These are phyloP conservation scores for Diplolepis rosae DNA, from an alignment of 2,888 invertebrate genomes.

Conservation along the genomic window DNA sequence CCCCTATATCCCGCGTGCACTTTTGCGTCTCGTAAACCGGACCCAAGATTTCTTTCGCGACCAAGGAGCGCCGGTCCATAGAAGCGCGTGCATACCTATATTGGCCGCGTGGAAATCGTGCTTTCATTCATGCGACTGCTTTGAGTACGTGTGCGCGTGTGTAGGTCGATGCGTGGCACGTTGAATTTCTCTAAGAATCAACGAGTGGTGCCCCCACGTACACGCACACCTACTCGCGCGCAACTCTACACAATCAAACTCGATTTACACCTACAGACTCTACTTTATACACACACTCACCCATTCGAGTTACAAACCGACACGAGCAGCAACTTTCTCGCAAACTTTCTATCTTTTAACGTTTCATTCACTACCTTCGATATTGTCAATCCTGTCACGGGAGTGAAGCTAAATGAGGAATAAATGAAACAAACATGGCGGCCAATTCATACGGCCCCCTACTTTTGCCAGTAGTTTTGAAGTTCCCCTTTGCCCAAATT, in stretches of 20 bases:
- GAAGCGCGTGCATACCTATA: slow-evolving; percentile 53
- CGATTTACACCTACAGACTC: background rate
- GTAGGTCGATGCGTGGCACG: slow-evolving; percentile 30
- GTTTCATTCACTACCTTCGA: slow-evolving; percentile 59
- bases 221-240: slow-evolving; percentile 37
- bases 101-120: slow-evolving; percentile 63
- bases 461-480: no score
- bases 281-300: slow-evolving; percentile 29
- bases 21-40: slow-evolving; percentile 44
- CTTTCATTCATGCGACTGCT: slow-evolving; percentile 67
- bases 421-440: no score
- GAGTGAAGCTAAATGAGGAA: no score
- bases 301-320: slow-evolving; percentile 50
- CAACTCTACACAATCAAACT: slow-evolving; percentile 34
- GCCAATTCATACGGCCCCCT: no score
- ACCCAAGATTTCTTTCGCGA: slow-evolving; percentile 40
- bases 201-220: slow-evolving; percentile 37
- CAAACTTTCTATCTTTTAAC: slow-evolving; percentile 64
- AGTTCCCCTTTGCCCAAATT: no score
- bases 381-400: slow-evolving; percentile 37
- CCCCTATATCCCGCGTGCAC: slow-evolving; percentile 16
- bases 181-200: slow-evolving; percentile 33
- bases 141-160: slow-evolving; percentile 40
- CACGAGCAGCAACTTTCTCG: slow-evolving; percentile 61
- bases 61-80: slow-evolving; percentile 44